Conservation (phyloP, 1,140 invertebrate species). For the Bombus fervidus region DNA sequence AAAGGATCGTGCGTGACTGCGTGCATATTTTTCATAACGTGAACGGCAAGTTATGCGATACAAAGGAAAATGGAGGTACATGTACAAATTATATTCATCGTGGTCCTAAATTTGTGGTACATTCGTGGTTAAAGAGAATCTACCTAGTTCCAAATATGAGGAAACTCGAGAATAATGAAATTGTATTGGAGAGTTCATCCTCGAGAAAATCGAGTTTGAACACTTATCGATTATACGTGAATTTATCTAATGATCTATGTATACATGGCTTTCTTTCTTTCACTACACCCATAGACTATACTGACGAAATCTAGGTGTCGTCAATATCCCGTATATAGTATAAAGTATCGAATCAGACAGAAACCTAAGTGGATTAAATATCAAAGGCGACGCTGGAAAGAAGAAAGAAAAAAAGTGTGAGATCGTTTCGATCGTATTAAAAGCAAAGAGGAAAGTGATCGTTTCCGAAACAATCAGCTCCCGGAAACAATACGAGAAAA, state of each 20-base stretch:
- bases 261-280: no score
- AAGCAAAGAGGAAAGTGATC: background rate
- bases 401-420: slow-evolving; percentile 6
- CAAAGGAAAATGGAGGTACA: background rate
- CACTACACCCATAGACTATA: no score
- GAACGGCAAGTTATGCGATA: background rate
- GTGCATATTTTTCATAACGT: background rate
- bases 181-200: no score
- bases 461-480: background rate
- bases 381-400: background rate
- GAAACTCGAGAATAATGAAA: background rate
- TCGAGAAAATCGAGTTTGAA: no score
- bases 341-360: background rate
- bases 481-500: slow-evolving; percentile 13
- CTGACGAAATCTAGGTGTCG: no score
- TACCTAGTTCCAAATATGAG: background rate
- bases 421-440: background rate
- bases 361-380: no score
- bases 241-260: no score
- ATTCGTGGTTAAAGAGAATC: background rate
- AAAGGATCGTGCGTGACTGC: no score
- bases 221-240: no score
- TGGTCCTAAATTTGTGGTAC: no score
- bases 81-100: background rate
- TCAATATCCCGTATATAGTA: no score